These are phyloP conservation scores for Dipodomys merriami DNA, from an alignment of 2,113 vertebrate species.

Conservation along the genomic window DNA sequence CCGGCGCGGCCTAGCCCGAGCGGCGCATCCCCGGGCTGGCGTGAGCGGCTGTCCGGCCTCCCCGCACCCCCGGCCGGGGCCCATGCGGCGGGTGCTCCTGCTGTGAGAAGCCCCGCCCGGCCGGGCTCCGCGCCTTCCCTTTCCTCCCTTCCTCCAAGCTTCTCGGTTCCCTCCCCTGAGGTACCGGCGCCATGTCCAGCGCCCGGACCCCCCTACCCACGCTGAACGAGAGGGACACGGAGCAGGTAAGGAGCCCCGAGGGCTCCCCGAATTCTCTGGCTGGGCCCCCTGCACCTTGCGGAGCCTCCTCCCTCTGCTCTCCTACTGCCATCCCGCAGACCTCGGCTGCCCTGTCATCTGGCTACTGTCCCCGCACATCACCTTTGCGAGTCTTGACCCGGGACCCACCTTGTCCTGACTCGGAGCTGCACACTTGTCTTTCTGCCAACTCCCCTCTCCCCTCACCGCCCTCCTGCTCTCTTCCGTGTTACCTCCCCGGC, in stretches of 20 bases:
- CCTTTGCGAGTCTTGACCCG: conserved; percentile 52
- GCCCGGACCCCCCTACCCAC: conserved; percentile 87
- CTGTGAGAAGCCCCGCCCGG: conserved; percentile 80
- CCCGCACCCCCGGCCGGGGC: conserved; percentile 79
- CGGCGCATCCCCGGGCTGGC: conserved; percentile 82
- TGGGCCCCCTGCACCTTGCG: conserved; percentile 76
- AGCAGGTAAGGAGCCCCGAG: conserved; percentile 84
- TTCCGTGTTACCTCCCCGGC: conserved; percentile 76
- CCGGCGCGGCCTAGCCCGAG: conserved; percentile 82
- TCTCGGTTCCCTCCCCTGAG: conserved; percentile 79
- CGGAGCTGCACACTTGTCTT: conserved; percentile 62
- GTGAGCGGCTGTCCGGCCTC: conserved; percentile 79
- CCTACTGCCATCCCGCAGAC: conserved; percentile 60
- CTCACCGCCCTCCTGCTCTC: conserved; percentile 72
- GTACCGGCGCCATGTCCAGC: conserved; percentile 85
- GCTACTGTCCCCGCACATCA: conserved; percentile 40
- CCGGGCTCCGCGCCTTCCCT: conserved; percentile 74
- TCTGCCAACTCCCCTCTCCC: conserved; percentile 22
- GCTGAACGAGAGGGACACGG: conserved; percentile 86
- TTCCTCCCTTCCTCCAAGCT: conserved; percentile 76
- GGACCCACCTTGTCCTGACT: conserved; percentile 69
- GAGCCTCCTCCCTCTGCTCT: conserved; percentile 63
- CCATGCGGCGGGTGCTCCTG: conserved; percentile 74
- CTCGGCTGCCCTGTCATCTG: conserved; percentile 71
- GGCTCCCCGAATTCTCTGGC: conserved; percentile 73